Conservation (phyloP, 2,888 invertebrate genomes). For the Drosophila putrida region DNA sequence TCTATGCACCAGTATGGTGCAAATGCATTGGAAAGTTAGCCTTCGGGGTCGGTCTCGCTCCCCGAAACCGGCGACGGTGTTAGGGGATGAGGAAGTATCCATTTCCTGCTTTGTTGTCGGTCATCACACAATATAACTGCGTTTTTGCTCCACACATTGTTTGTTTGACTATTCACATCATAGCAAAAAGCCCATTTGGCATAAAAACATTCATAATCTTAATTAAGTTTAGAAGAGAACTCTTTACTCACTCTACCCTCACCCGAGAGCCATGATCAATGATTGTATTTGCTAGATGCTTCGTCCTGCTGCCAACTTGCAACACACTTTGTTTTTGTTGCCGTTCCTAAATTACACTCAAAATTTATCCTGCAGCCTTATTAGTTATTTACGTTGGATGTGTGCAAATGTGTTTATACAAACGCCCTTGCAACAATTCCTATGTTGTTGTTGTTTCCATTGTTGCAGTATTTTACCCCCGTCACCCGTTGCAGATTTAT, state of each 20-base stretch:
- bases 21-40: neutral
- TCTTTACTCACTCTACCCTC: slow-evolving; percentile 18
- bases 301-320: slow-evolving; percentile 10
- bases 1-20: neutral
- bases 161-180: slow-evolving; percentile 13
- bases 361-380: slow-evolving; percentile 73
- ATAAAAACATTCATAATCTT: slow-evolving; percentile 67
- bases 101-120: neutral
- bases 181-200: neutral
- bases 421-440: slow-evolving; percentile 51
- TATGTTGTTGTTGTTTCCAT: slow-evolving; percentile 17
- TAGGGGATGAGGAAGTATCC: neutral
- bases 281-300: slow-evolving; percentile 41
- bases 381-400: slow-evolving; percentile 70
- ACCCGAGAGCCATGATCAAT: slow-evolving; percentile 23
- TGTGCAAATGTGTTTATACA: slow-evolving; percentile 61
- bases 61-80: neutral
- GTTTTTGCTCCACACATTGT: neutral
- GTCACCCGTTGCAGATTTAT: slow-evolving; percentile 64
- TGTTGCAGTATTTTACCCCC: slow-evolving; percentile 13
- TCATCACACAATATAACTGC: neutral
- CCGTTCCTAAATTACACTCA: slow-evolving; percentile 65
- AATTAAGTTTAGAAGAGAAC: slow-evolving; percentile 67
- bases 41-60: neutral
- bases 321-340: slow-evolving; percentile 28